These are phyloP conservation scores for Herpailurus yagouaroundi DNA, from an alignment of 2,113 vertebrate genomes.

Conservation along the genomic window DNA sequence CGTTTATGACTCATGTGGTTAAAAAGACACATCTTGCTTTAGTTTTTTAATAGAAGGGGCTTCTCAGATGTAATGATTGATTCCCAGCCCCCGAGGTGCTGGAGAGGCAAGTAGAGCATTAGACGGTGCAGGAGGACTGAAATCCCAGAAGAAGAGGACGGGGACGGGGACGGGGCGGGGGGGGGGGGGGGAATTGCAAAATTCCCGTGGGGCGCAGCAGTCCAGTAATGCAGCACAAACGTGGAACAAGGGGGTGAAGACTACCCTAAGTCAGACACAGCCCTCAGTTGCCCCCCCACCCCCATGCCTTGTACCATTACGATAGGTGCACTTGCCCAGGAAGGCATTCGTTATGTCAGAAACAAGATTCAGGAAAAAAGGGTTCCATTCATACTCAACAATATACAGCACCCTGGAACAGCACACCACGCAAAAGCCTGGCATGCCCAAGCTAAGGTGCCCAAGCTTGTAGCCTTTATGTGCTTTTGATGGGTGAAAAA, in stretches of 20 bases:
- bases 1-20: background rate
- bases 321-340: fast-evolving
- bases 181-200: too few relatives aligned
- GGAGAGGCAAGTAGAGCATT: fast-evolving
- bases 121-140: fast-evolving
- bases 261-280: background rate
- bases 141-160: too few relatives aligned
- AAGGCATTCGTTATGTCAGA: background rate
- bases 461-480: conserved; percentile 45
- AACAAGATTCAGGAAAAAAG: background rate
- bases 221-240: background rate
- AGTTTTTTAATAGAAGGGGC: background rate
- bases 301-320: fast-evolving
- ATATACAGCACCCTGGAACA: fast-evolving
- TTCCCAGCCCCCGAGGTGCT: background rate
- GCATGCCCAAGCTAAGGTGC: background rate
- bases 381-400: background rate
- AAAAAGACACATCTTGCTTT: background rate
- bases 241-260: background rate
- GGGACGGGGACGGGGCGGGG: too few relatives aligned
- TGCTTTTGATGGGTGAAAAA: conserved; percentile 68
- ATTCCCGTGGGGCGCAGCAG: background rate
- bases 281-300: background rate
- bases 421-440: background rate
- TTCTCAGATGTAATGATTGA: background rate